Evolutionary conservation across 1,140 invertebrate genomes (phyloP).

Genomic region (Polypedilum vanderplanki): DNA sequence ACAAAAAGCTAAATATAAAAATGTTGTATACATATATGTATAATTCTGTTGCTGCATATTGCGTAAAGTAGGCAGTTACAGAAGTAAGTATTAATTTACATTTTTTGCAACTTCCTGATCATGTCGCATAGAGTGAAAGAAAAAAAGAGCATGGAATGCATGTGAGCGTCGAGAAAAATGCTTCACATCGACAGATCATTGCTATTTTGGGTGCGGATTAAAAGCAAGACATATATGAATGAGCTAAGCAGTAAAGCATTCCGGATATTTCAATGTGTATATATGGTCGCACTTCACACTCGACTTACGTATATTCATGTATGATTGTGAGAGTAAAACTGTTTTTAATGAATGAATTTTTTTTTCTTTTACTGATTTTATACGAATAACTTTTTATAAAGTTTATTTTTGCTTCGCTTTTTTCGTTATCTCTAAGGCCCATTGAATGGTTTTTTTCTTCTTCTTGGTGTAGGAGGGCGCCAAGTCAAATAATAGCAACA

Average conservation of each 20-base stretch:
- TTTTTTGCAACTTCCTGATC: slow-evolving; percentile 14
- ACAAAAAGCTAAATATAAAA: background rate
- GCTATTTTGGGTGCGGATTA: slow-evolving; percentile 25
- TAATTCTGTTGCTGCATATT: background rate
- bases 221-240: slow-evolving; percentile 26
- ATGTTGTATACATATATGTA: too few species aligned
- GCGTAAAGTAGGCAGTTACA: background rate
- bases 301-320: background rate
- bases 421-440: slow-evolving; percentile 22
- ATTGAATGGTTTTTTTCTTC: background rate
- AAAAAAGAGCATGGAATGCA: background rate
- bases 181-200: background rate
- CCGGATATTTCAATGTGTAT: slow-evolving; percentile 21
- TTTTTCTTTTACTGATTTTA: background rate
- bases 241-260: slow-evolving; percentile 20
- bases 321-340: slow-evolving; percentile 3
- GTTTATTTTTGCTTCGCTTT: background rate
- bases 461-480: slow-evolving; percentile 6
- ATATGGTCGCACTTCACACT: background rate
- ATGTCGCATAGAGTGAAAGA: background rate
- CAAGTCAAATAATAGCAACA: background rate
- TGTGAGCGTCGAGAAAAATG: background rate
- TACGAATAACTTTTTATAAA: too few species aligned
- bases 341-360: slow-evolving; percentile 27
- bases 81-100: background rate